phyloP scores from a whole-genome alignment of 2,113 vertebrate genomes.

The Platanista minor region DNA sequence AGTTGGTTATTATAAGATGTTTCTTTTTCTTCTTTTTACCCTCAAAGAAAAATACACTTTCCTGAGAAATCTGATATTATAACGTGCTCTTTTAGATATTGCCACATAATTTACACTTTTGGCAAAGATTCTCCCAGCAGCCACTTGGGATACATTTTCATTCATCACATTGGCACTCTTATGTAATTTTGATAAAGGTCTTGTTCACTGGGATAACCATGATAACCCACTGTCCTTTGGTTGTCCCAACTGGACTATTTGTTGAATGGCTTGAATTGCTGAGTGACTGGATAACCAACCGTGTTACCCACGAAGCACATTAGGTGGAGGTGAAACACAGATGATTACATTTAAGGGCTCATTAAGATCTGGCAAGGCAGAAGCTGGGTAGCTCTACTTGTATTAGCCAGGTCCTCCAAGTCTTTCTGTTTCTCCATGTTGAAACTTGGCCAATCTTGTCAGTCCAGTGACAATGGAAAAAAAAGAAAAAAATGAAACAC shows the following conservation, averaged over 20 bases:
- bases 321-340: slow-evolving; percentile 78
- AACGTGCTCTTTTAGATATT: slow-evolving; percentile 76
- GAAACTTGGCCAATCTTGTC: slow-evolving; percentile 79
- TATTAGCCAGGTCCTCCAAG: slow-evolving; percentile 74
- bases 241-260: slow-evolving; percentile 56
- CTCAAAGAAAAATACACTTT: slow-evolving; percentile 44
- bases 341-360: slow-evolving; percentile 84
- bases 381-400: slow-evolving; percentile 64
- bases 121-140: slow-evolving; percentile 71
- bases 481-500: slow-evolving; percentile 58
- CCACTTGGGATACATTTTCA: slow-evolving; percentile 70
- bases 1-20: slow-evolving; percentile 12
- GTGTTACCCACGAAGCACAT: slow-evolving; percentile 77
- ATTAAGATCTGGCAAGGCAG: slow-evolving; percentile 69
- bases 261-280: slow-evolving; percentile 13
- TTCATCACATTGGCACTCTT: slow-evolving; percentile 53
- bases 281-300: slow-evolving; percentile 65
- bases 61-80: slow-evolving; percentile 50
- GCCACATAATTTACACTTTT: slow-evolving; percentile 80
- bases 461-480: slow-evolving; percentile 69
- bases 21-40: slow-evolving; percentile 45
- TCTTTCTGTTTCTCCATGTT: slow-evolving; percentile 76
- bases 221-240: slow-evolving; percentile 22
- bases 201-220: slow-evolving; percentile 66
- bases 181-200: slow-evolving; percentile 73